Evolutionary conservation across 2,888 invertebrate genomes (phyloP).

Genomic region (Machimus atricapillus): DNA sequence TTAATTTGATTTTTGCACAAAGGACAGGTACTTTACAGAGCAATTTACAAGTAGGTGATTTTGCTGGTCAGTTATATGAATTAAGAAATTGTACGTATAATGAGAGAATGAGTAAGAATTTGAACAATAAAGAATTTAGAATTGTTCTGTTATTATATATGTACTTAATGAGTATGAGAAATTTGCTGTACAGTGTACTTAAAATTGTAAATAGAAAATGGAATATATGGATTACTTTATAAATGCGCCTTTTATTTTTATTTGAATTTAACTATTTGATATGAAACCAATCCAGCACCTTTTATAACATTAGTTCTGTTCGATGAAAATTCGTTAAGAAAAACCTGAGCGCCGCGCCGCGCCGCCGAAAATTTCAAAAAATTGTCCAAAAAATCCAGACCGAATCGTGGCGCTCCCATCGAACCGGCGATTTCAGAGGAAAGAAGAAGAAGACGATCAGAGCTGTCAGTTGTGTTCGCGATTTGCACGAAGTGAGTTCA

Average conservation of each 20-base stretch:
- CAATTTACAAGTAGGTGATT: not conserved
- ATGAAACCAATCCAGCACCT: not conserved
- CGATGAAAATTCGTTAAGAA: too few relatives aligned
- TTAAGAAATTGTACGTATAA: not conserved
- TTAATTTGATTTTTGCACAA: not conserved
- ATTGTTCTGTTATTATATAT: conserved; percentile 18
- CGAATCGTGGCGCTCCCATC: too few relatives aligned
- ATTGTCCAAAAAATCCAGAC: too few relatives aligned
- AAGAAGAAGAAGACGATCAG: too few relatives aligned
- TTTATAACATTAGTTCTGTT: too few relatives aligned
- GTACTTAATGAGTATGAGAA: not conserved
- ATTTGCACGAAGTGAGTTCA: too few relatives aligned
- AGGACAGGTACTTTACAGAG: not conserved
- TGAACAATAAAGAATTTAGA: not conserved
- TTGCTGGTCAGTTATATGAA: not conserved
- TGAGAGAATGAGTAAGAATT: not conserved
- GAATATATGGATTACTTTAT: conserved; percentile 33
- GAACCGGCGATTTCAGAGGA: too few relatives aligned
- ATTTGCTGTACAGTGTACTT: conserved; percentile 22
- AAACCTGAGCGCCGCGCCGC: too few relatives aligned
- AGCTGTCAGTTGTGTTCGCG: too few relatives aligned
- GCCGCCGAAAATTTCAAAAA: too few relatives aligned
- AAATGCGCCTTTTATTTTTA: not conserved
- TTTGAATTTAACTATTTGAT: not conserved
- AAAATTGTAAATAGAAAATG: conserved; percentile 14